Evolutionary conservation across 2,888 invertebrate genomes (phyloP), one percentile per base, ranked within the genome.

Genomic region (Globia sparganii): DNA sequence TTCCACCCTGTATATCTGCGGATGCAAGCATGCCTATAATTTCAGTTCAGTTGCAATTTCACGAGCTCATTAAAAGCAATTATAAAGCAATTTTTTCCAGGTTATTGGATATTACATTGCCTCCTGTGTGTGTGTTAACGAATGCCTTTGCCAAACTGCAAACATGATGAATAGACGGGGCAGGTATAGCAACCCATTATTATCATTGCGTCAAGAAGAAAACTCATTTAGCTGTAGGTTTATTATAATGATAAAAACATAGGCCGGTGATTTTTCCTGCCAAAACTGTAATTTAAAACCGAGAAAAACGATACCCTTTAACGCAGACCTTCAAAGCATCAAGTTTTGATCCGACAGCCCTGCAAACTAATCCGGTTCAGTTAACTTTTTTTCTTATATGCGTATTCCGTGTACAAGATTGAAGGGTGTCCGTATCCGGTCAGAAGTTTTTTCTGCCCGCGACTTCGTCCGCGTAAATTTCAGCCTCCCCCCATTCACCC

Each of bases 341-440:
- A 68, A 68, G 62, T 61, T 61, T 31, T 40, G 21, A 69, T 78
- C 40, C 40, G 68, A 46, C 68, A 81, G 18, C 81, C 68, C 74
- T 80, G 73, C n/a, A 69, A 84, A 80, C n/a, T 66, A 73, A 81
- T 56, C 69, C 40, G 61, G 4, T 40, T 78, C 11, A 15, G 18
- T 43, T 65, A 43, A 77, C 40, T 61, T 78, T 78, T 67, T 56
- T 71, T 71, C 66, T 62, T 81, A 74, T 49, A 69, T 74, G 66
- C 34, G 59, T 69, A 72, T 59, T 72, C 61, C 69, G 61, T 61
- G 59, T 70, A 81, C 61, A 61, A 62, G 40, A 77, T 62, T 71
- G 72, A 77, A 67, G 72, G 40, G 70, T 70, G 59, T 83, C 77
- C 66, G 66, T n/a, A 40, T 37, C 53, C 70, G 37, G 77, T 71